Evolutionary conservation across 2,113 vertebrate genomes (phyloP), one percentile per base, ranked within the genome.

Genomic region (Lagopus leucura): DNA sequence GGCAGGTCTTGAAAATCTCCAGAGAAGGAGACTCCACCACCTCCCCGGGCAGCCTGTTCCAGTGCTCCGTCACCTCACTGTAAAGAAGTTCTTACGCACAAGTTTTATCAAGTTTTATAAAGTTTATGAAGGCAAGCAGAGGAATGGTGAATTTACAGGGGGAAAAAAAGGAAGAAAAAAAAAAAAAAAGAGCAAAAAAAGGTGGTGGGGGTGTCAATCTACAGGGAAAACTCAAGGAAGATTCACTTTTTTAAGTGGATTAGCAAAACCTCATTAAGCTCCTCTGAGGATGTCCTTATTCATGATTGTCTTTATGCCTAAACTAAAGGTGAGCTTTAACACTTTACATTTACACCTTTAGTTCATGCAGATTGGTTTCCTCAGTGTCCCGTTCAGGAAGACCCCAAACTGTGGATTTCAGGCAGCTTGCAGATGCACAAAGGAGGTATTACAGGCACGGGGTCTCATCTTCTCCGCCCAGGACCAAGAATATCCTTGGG

Each of bases 231-330:
- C 36, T 86, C 38, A 32, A 71, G 82, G n/a, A 32, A 66, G 15
- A 67, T 64, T 93, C 52, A 75, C 38, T 92, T 52, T 27, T 93
- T 88, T 74, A 90, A 94, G 74, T 81, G 83, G 80, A 93, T 96
- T 94, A 95, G 43, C 61, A 88, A 92, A 92, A 90, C 80, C 52
- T 90, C 80, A 57, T 95, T 92, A 92, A 88, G 43, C 20, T 93
- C 58, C 64, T 94, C 47, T 47, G 57, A 81, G 43, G 79, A 81
- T 86, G 42, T 15, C 45, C 12, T 71, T 90, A 69, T 78, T 90
- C 52, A 71, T 52, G 77, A 78, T 47, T 71, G 20, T 57, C 82
- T 64, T 93, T 90, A 78, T 32, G 27, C 38, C 75, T 88, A 78
- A 5, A 71, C 17, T 74, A 58, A 70, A 42, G 47, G 34, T 71